Evolutionary conservation across 92 coral and sea anemone genomes (phyloP), one percentile per base, ranked within the genome.

Genomic region (Blastomussa wellsi): DNA sequence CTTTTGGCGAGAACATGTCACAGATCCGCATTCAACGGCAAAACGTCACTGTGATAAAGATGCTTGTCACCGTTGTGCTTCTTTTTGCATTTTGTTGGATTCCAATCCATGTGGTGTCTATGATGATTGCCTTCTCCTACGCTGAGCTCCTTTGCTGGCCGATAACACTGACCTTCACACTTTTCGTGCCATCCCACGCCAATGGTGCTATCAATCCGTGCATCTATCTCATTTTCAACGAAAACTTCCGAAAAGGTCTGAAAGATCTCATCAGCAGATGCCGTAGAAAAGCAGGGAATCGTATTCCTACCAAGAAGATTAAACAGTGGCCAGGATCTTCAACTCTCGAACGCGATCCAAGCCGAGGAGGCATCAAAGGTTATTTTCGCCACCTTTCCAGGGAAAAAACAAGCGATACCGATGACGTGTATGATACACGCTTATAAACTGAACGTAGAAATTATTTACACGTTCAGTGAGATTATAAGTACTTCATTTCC

Each of bases 181-280:
- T 89, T 19, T 64, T 72, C 33, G 44, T 85, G 79, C 90, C 87
- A 70, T 83, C 86, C 36, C 95, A 86, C 66, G 90, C 89, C 16
- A 92, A 92, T 72, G 90, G 92, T 11, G 95, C 90, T 19, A 53
- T 92, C 71, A 92, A 92, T 78, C 95, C 95, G 1, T 82, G 90
- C 68, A 71, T 92, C 67, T 92, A 92, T 69, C 69, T 92, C 48
- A 86, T 89, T 41, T 92, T 92, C 81, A 92, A 86, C 55, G 87
- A 87, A 59, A 90, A 71, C n/a, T 92, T 82, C 53, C 90, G 95
- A 37, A 92, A 92, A 69, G 95, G 88, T 24, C 92, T 92, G 1
- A 86, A 49, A 36, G 73, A 74, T 0, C 87, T 83, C 36, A 41
- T 83, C 31, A 29, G 60, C 48, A 83, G 49, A 31, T 83, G 80